phyloP scores from a whole-genome alignment of 1,140 invertebrate species.

The Orchesella cincta region DNA sequence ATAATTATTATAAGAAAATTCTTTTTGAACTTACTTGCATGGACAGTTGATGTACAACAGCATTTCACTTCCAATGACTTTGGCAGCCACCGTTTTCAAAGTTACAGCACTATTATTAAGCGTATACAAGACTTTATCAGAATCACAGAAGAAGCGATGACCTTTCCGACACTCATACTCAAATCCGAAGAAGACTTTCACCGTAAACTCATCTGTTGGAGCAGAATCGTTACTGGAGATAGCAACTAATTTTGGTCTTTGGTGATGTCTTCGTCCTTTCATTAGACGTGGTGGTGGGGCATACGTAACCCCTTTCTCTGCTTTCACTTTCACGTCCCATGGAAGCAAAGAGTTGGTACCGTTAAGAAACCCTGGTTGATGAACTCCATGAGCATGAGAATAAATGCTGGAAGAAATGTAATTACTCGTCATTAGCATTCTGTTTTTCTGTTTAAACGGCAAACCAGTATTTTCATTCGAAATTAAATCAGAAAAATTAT shows the following conservation, averaged over 20 bases:
- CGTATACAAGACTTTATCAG: conserved; percentile 77
- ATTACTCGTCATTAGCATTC: conserved; percentile 10
- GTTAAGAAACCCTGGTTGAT: conserved; percentile 77
- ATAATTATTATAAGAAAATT: not conserved
- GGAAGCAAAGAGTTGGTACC: conserved; percentile 85
- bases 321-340: conserved; percentile 85
- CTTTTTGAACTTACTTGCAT: conserved; percentile 66
- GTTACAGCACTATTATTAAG: conserved; percentile 57
- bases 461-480: too few species aligned
- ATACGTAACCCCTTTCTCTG: conserved; percentile 45
- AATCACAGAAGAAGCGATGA: conserved; percentile 91
- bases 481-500: not conserved
- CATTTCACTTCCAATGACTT: conserved; percentile 83
- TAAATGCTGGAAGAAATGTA: conserved; percentile 32
- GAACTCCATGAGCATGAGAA: conserved; percentile 56
- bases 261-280: conserved; percentile 31
- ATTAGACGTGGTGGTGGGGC: conserved; percentile 32
- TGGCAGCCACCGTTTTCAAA: conserved; percentile 74
- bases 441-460: too few species aligned
- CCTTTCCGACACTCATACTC: conserved; percentile 96
- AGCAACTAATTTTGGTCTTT: conserved; percentile 33
- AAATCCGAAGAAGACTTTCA: conserved; percentile 93
- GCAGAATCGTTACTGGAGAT: not conserved
- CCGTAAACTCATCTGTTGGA: conserved; percentile 67
- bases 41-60: conserved; percentile 86